Evolutionary conservation across 2,113 vertebrate species (phyloP).

Genomic region (Nyctibius bracteatus): DNA sequence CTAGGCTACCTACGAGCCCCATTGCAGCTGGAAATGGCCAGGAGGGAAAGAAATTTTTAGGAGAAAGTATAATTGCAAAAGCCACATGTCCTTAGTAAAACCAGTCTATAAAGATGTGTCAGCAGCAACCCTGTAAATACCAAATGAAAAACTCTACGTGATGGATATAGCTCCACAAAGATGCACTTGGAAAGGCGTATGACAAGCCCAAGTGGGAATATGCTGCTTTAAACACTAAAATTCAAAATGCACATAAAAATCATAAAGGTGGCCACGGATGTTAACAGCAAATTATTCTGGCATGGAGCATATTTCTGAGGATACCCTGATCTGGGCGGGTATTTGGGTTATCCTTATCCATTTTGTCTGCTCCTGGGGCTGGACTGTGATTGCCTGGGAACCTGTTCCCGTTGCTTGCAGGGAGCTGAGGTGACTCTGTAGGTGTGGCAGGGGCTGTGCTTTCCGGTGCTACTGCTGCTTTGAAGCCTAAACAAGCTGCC

Average conservation of each 20-base stretch:
- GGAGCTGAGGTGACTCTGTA: neutral
- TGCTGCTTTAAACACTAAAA: neutral
- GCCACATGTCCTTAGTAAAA: neutral
- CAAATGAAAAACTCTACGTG: neutral
- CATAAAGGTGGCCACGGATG: neutral
- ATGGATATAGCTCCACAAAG: neutral
- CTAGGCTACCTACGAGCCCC: neutral
- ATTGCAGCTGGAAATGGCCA: neutral
- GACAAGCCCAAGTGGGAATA: neutral
- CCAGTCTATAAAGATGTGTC: neutral
- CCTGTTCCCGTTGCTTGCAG: fast-evolving
- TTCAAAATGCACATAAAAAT: neutral
- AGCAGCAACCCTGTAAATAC: neutral
- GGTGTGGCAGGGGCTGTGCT: neutral
- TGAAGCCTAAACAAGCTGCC: neutral
- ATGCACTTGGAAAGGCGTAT: neutral
- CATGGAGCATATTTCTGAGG: neutral
- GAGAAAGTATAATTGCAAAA: neutral
- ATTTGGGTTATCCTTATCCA: neutral
- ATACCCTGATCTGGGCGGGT: fast-evolving
- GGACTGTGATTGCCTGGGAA: neutral
- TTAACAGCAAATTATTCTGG: neutral
- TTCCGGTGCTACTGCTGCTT: neutral
- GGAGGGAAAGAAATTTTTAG: neutral
- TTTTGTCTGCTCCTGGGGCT: neutral